Evolutionary conservation across 2,113 vertebrate species (phyloP).

Genomic region (Clarias batrachus): DNA sequence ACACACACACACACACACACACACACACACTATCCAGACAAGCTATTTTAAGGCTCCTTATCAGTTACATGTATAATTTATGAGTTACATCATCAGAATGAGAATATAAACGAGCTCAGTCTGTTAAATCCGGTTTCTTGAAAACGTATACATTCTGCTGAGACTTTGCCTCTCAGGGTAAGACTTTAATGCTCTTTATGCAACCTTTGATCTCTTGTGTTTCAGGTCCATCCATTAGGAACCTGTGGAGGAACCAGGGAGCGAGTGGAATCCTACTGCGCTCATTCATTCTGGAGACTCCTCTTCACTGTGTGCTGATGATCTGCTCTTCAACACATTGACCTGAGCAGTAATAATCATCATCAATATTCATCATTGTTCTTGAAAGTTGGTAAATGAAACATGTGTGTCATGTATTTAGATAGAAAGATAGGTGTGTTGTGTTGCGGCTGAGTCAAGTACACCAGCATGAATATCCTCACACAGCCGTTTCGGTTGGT

Average conservation of each 20-base stretch:
- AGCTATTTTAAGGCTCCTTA: constrained; percentile 56
- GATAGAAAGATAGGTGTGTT: not conserved
- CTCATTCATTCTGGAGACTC: not conserved
- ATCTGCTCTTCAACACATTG: not conserved
- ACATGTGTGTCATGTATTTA: not conserved
- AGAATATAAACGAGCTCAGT: not conserved
- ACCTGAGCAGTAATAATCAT: not conserved
- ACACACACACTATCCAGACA: constrained; percentile 41
- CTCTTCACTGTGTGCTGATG: not conserved
- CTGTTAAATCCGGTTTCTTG: not conserved
- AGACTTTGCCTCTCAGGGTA: not conserved
- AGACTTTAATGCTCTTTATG: not conserved
- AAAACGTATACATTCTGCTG: not conserved
- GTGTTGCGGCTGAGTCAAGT: not conserved
- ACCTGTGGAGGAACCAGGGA: not conserved
- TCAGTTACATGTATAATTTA: constrained; percentile 52
- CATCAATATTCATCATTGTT: not conserved
- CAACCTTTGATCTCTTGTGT: constrained; percentile 8
- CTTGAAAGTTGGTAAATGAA: not conserved
- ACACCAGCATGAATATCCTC: not conserved
- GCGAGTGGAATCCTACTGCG: not conserved
- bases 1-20: constrained; percentile 6
- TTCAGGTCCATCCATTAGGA: not conserved
- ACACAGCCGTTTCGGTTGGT: not conserved
- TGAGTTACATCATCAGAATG: constrained; percentile 18